Evolutionary conservation across 1,140 invertebrate species (phyloP), one percentile per base, ranked within the genome.

Genomic region (Globodera ellingtonae): DNA sequence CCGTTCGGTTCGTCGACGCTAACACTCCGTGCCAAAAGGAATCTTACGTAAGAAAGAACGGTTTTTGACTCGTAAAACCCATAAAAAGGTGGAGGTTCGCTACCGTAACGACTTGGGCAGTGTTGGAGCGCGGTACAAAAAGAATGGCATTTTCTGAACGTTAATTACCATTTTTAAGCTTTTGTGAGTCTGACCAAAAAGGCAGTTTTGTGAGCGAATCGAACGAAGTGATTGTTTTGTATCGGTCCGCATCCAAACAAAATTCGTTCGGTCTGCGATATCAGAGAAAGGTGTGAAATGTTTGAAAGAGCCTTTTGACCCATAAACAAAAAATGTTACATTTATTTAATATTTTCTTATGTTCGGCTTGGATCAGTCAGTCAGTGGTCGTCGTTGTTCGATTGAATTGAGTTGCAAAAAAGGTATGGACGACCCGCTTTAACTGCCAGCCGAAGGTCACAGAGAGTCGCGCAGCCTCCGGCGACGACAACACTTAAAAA

Each of bases 361-460:
- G 50, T 4, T 52, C 10, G 18, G 56, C 56, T 62, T 62, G 10
- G 15, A 6, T 62, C 18, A 62, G 15, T 62, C 10, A 70, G n/a
- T 76, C 10, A 70, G n/a, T 76, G 21, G 24, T 75, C 52, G 24
- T 75, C 52, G 24, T 70, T 72, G 66, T 47, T 84, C 13, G 81
- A 82, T 78, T 84, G 83, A 48, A 87, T 10, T 18, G 83, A 83
- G 46, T 70, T 82, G 48, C 50, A 86, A 69, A 56, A 56, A 21
- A 84, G 72, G 65, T 72, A 84, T 0, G 84, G 84, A 0, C 83
- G 83, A 18, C 84, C 83, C n/a, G 83, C 83, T 35, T 83, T 82
- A 13, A 48, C 84, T 4, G 72, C 46, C 35, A 84, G 79, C 46
- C 76, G 62, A 47, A 86, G 62, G 9, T 81, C 84, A 69, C 84